Evolutionary conservation across 2,113 vertebrate genomes (phyloP).

Genomic region (Phainopepla nitens): DNA sequence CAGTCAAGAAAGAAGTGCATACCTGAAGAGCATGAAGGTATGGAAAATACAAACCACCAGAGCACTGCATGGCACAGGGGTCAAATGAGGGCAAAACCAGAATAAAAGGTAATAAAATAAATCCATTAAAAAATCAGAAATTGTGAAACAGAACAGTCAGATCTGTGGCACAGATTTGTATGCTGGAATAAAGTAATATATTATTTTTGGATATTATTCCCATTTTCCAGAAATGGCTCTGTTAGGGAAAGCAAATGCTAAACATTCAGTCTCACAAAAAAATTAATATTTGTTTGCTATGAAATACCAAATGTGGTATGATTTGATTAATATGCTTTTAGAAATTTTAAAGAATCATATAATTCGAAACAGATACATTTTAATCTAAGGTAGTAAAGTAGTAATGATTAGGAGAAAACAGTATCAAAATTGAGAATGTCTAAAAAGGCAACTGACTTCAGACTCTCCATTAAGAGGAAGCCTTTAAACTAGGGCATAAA

Average conservation of each 20-base stretch:
- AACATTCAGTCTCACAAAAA: not conserved
- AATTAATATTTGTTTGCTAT: not conserved
- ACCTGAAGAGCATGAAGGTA: not conserved
- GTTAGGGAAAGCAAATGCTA: not conserved
- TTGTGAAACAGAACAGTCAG: not conserved
- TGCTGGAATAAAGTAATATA: not conserved
- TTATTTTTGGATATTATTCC: not conserved
- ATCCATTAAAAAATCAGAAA: not conserved
- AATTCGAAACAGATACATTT: not conserved
- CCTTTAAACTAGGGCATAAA: not conserved
- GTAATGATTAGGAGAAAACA: not conserved
- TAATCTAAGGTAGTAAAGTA: not conserved
- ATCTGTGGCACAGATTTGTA: not conserved
- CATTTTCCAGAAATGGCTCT: not conserved
- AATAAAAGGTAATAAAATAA: not conserved
- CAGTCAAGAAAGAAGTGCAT: not conserved
- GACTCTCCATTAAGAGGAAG: not conserved
- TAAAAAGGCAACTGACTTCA: not conserved
- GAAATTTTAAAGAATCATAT: not conserved
- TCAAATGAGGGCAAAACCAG: not conserved
- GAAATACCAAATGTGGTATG: not conserved
- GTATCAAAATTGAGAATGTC: not conserved
- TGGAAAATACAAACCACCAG: not conserved
- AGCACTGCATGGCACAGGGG: fast-evolving
- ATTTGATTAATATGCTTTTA: not conserved